These are phyloP conservation scores for Semotilus atromaculatus DNA, from an alignment of 2,797 vertebrate species.

Conservation along the genomic window DNA sequence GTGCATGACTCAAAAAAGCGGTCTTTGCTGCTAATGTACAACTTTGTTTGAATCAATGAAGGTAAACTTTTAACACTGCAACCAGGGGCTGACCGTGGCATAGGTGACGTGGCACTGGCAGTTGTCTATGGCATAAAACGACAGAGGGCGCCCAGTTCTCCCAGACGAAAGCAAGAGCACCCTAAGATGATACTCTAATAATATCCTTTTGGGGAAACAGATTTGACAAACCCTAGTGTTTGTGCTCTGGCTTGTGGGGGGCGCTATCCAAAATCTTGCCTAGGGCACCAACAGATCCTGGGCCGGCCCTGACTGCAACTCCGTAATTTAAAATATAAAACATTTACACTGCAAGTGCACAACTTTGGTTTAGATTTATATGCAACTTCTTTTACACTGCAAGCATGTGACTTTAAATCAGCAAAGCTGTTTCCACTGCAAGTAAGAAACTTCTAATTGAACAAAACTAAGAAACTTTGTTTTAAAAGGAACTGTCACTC, in stretches of 20 bases:
- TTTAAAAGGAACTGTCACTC: background rate
- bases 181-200: background rate
- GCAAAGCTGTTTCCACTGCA: too few relatives aligned
- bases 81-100: background rate
- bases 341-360: background rate
- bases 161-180: background rate
- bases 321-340: background rate
- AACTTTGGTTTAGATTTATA: background rate
- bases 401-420: background rate
- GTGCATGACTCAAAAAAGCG: background rate
- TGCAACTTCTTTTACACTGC: background rate
- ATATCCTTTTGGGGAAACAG: background rate
- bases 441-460: background rate
- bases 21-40: background rate
- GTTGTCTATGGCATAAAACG: background rate
- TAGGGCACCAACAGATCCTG: too few relatives aligned
- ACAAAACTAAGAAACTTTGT: background rate
- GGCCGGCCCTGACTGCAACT: background rate
- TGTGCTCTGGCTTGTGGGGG: background rate
- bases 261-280: too few relatives aligned
- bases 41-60: conserved; percentile 5
- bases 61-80: background rate
- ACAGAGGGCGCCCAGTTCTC: background rate
- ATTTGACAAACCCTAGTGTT: background rate
- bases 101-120: background rate